Percentiles rank a stretch among this genome's conserved stretches.
phyloP scores from a whole-genome alignment of 2,888 invertebrate genomes.

The Parasteatoda lunata region DNA sequence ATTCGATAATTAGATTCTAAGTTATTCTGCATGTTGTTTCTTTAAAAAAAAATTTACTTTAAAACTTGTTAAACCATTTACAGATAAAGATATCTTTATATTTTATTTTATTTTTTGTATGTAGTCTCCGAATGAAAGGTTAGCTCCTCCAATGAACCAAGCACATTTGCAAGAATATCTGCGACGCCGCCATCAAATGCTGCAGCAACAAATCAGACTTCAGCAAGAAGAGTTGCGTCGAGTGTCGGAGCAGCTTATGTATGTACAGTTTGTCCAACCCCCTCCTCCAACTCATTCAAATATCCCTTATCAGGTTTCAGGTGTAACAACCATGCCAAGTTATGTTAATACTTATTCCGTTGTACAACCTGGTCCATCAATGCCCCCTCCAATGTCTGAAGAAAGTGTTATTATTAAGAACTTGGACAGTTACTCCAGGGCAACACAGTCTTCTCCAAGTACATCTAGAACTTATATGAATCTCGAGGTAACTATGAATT shows the following conservation, averaged over 20 bases:
- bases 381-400: constrained; percentile 12
- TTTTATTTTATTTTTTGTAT: too few relatives aligned
- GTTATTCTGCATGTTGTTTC: too few relatives aligned
- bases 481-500: constrained; percentile 35
- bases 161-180: constrained; percentile 80
- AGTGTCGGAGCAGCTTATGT: constrained; percentile 86
- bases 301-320: neutral
- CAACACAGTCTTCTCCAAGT: constrained; percentile 9
- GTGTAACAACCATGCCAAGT: neutral
- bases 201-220: constrained; percentile 87
- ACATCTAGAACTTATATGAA: constrained; percentile 48
- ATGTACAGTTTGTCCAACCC: constrained; percentile 8
- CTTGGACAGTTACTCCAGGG: constrained; percentile 6
- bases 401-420: constrained; percentile 29
- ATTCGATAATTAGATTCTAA: too few relatives aligned
- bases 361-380: neutral
- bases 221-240: constrained; percentile 89
- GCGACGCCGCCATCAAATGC: constrained; percentile 87
- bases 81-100: too few relatives aligned
- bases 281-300: neutral
- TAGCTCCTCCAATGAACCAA: constrained; percentile 73
- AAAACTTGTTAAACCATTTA: too few relatives aligned
- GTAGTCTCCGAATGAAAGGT: constrained; percentile 27
- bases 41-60: too few relatives aligned
- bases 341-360: constrained; percentile 33